These are phyloP conservation scores for Icerya purchasi DNA, from an alignment of 2,888 invertebrate genomes.

Conservation along the genomic window DNA sequence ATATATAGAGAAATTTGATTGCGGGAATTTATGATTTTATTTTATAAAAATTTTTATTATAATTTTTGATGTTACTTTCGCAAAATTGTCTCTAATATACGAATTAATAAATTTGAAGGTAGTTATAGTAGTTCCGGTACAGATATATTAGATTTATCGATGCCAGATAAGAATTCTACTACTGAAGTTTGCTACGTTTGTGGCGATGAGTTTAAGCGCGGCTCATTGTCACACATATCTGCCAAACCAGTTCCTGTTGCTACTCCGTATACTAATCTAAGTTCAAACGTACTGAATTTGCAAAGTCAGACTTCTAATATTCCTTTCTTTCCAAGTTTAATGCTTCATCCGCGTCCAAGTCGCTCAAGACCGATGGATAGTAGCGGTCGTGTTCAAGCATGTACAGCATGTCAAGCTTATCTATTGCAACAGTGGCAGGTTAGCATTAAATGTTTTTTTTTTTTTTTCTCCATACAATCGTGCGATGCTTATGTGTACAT, in stretches of 20 bases:
- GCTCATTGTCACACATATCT: constrained; percentile 49
- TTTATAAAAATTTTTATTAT: neutral
- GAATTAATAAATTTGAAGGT: too few species aligned
- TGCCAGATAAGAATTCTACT: constrained; percentile 79
- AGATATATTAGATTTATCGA: constrained; percentile 67
- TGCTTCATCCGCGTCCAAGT: constrained; percentile 61
- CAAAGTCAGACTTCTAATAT: constrained; percentile 14
- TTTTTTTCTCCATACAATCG: too few species aligned
- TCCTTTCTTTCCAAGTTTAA: constrained; percentile 27
- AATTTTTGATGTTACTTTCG: constrained; percentile 1
- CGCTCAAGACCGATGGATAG: constrained; percentile 70
- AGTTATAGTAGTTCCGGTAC: constrained; percentile 41
- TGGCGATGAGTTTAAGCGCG: constrained; percentile 66
- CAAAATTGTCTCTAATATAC: too few species aligned
- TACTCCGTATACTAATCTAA: constrained; percentile 28
- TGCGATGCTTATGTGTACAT: too few species aligned
- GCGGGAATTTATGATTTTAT: too few species aligned
- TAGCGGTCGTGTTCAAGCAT: constrained; percentile 37
- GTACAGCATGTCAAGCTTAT: constrained; percentile 56
- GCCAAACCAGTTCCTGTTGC: constrained; percentile 29
- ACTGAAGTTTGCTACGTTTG: constrained; percentile 80
- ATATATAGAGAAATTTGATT: too few species aligned
- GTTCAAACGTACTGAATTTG: constrained; percentile 21
- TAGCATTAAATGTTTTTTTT: constrained; percentile 17
- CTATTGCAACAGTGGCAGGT: constrained; percentile 75